These are phyloP conservation scores for Pocota personata DNA, from an alignment of 2,888 invertebrate genomes.

Conservation along the genomic window DNA sequence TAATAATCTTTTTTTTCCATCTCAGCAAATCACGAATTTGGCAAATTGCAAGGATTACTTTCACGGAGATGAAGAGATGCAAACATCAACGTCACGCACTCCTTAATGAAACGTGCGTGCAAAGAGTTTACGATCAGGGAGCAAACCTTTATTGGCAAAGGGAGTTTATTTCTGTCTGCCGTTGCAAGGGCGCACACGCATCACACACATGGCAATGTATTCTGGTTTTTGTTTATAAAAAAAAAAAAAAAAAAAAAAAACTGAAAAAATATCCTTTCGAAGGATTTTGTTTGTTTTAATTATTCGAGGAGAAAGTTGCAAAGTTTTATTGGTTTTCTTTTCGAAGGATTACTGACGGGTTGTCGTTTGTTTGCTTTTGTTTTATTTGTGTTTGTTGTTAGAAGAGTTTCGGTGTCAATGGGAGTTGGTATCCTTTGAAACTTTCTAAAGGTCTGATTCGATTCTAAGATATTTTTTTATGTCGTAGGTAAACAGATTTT, in stretches of 20 bases:
- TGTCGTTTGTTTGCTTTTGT: constrained; percentile 48
- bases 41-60: constrained; percentile 68
- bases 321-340: constrained; percentile 70
- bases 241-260: background rate
- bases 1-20: constrained; percentile 47
- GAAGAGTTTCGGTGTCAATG: background rate
- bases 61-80: constrained; percentile 41
- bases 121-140: constrained; percentile 27
- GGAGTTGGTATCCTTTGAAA: background rate
- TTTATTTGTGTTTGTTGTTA: constrained; percentile 43
- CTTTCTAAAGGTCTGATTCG: background rate
- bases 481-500: too few relatives aligned
- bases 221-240: background rate
- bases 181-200: constrained; percentile 25
- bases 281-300: constrained; percentile 63
- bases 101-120: constrained; percentile 66
- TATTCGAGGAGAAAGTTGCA: constrained; percentile 57
- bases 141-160: constrained; percentile 19
- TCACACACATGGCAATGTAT: background rate
- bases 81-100: constrained; percentile 64
- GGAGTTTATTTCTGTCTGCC: background rate
- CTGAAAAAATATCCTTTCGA: constrained; percentile 14
- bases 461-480: background rate
- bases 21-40: constrained; percentile 49
- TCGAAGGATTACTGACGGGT: constrained; percentile 55